These are phyloP conservation scores for Polyergus mexicanus DNA, from an alignment of 1,140 invertebrate species.

Conservation along the genomic window DNA sequence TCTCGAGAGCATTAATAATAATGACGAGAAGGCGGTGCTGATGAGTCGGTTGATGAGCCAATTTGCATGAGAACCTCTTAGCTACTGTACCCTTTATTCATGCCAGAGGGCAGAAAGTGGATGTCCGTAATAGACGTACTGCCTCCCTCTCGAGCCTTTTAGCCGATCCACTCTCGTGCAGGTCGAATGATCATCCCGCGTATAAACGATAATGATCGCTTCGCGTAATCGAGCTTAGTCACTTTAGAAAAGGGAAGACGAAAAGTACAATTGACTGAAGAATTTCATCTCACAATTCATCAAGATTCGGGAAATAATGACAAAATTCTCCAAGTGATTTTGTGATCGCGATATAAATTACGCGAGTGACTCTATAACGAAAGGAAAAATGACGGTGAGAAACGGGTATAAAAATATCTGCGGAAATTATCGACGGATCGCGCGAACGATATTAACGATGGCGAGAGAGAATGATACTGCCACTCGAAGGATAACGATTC, in stretches of 20 bases:
- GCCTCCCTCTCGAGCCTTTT: constrained; percentile 14
- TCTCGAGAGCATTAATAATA: constrained; percentile 60
- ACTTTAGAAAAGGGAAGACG: too few relatives aligned
- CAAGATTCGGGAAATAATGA: background rate
- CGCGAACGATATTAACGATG: constrained; percentile 7
- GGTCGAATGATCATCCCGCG: background rate
- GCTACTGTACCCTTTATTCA: constrained; percentile 56
- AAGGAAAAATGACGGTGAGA: background rate
- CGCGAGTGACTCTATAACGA: background rate
- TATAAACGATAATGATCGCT: constrained; percentile 21
- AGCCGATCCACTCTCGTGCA: constrained; percentile 32
- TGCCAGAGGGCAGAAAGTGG: constrained; percentile 27
- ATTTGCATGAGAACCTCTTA: constrained; percentile 61
- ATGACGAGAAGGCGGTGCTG: constrained; percentile 66
- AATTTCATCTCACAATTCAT: background rate
- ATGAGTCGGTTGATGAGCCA: constrained; percentile 63
- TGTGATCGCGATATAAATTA: background rate
- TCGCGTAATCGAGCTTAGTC: too few relatives aligned
- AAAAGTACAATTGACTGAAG: background rate
- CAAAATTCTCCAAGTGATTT: background rate
- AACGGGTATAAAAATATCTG: background rate
- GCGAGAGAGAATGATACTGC: background rate
- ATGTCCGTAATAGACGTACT: constrained; percentile 38
- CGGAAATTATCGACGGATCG: constrained; percentile 7
- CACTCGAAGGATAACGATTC: constrained; percentile 20